phyloP scores from a whole-genome alignment of 1,140 invertebrate species.

The Drosophila sucinea region DNA sequence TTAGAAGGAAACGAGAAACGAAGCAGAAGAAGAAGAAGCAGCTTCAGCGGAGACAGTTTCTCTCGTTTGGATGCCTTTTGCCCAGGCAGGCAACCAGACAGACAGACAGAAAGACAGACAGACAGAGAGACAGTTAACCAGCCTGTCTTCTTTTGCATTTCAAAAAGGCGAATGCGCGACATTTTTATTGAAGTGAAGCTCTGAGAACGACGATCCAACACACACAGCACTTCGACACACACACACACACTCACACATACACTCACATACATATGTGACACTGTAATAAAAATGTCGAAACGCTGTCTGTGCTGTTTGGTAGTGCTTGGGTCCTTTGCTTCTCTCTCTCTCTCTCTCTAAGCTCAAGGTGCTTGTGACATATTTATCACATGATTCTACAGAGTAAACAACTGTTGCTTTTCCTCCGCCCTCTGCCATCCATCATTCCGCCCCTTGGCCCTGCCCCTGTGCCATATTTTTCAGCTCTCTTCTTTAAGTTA shows the following conservation, averaged over 20 bases:
- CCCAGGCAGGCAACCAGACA: not conserved
- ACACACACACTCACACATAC: not conserved
- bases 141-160: constrained; percentile 42
- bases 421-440: not conserved
- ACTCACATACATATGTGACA: constrained; percentile 29
- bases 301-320: constrained; percentile 33
- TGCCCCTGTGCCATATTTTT: not conserved
- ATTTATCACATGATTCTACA: constrained; percentile 55
- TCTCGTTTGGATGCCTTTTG: constrained; percentile 9
- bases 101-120: no score
- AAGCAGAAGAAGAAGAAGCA: not conserved
- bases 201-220: constrained; percentile 15
- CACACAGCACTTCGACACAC: not conserved
- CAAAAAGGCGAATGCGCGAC: constrained; percentile 49
- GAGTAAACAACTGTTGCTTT: constrained; percentile 49
- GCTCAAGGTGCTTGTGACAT: constrained; percentile 52
- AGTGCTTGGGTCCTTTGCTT: not conserved
- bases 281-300: constrained; percentile 61
- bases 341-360: not conserved
- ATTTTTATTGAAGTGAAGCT: constrained; percentile 52
- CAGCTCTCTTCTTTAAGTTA: not conserved
- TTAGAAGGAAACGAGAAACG: constrained; percentile 32
- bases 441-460: not conserved
- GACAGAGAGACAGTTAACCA: constrained; percentile 2
- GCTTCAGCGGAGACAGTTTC: not conserved